Base-by-base conservation (phyloP, 2,797 vertebrate genomes). In the Lepus townsendii region DNA sequence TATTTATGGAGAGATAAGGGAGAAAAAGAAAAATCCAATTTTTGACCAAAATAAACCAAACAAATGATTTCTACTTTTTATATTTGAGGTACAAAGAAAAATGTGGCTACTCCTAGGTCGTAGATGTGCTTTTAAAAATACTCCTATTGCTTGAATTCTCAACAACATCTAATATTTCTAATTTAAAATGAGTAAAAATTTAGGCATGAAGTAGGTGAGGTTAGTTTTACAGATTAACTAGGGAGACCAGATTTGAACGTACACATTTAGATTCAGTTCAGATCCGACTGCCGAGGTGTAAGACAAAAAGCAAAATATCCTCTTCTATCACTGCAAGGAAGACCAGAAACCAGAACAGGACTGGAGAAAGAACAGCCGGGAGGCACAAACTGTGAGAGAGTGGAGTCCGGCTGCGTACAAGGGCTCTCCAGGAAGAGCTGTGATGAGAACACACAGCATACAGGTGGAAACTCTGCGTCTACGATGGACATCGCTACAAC, bases 21-120 rank as follows among this genome's bases (percentile, higher is more conserved):
- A 93, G 1, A 83, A 26, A 80, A 91, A 26, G n/a, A 60, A 38
- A 77, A 52, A 20, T 54, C 10, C 20, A 77, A 66, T 16, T 69
- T 73, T 78, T 65, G 13, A 69, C n/a, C 52, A 62, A 92, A 90
- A 68, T 42, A 78, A 92, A 63, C 66, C 60, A 95, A 77, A 71
- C 42, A 85, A 75, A 76, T 57, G 19, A 73, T 72, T 42, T 84
- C 30, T 32, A 35, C 24, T 2, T 65, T 79, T 69, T 47, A 80
- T 20, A 24, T 52, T 19, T 91, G 6, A 50, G 47, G n/a, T 47
- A 0, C 12, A 65, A 90, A 77, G 52, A 71, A 90, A 89, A 91
- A 4, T 12, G 7, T 30, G 4, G 5, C 30, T 54, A 65, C 9
- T 62, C 57, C n/a, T 32, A 78, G 9, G 54, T 14, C 71, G 10